Base-by-base conservation (phyloP, 2,797 vertebrate genomes). In the Pangasius krempfi region DNA sequence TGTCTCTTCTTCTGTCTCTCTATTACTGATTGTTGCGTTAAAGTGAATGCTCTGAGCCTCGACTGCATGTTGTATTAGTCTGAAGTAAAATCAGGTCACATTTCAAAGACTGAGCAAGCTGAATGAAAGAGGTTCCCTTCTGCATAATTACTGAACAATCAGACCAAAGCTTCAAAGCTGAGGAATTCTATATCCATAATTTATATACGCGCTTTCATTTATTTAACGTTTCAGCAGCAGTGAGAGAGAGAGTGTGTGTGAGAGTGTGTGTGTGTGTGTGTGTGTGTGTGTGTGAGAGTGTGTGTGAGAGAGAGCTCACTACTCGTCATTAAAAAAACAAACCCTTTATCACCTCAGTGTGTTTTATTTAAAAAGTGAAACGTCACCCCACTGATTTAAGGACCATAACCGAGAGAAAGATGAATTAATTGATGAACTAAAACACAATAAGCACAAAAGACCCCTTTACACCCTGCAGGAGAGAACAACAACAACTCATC, bases 161-260 rank as follows among this genome's bases (percentile, higher is more conserved):
- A 84, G 56, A 83, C 86, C 64, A 80, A 78, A 66, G 81, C 89
- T 86, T 87, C 76, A 89, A 85, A 88, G 68, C 44, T 54, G 22
- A 58, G 72, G 60, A 25, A 14, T n/a, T 37, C 50, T 56, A 14
- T 79, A 70, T 80, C 27, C 83, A 89, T 89, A 0, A 76, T 76
- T 16, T 76, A 76, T 76, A 76, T 52, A n/a, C 22, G n/a, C 20
- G 22, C 75, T 72, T 64, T 20, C 10, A 76, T 76, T 76, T 76
- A 50, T 76, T 76, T 76, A n/a, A n/a, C 13, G 5, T 73, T 72
- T 72, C 33, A 72, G 33, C 62, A 66, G 62, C 62, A 13, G 25
- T 64, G 60, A n/a, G 64, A 0, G 10, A 3, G 60, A 9, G 60
- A 9, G 60, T 1, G 30, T 5, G 64, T 30, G 13, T 70, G 33